phyloP scores from a whole-genome alignment of 2,113 vertebrate genomes.

The Sterna hirundo region DNA sequence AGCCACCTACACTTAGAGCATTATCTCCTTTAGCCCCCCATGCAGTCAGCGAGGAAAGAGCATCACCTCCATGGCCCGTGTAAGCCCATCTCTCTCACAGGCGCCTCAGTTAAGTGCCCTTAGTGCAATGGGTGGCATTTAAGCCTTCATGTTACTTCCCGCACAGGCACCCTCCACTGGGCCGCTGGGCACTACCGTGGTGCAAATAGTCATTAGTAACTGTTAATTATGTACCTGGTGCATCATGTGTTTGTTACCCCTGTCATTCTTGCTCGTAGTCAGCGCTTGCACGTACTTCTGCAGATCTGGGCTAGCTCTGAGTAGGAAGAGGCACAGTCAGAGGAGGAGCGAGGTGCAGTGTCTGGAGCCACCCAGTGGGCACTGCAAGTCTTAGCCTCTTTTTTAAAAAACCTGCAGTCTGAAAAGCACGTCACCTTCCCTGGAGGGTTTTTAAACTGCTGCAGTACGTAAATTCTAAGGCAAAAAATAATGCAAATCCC shows the following conservation, averaged over 20 bases:
- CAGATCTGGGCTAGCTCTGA: neutral
- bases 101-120: neutral
- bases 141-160: neutral
- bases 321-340: neutral
- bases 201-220: neutral
- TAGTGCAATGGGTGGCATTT: neutral
- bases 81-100: neutral
- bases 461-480: neutral
- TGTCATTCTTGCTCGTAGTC: neutral
- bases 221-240: neutral
- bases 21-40: neutral
- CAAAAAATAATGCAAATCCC: neutral
- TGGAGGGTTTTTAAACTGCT: neutral
- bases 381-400: neutral
- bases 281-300: neutral
- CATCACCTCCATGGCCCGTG: neutral
- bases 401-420: neutral
- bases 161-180: neutral
- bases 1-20: neutral
- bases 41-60: neutral
- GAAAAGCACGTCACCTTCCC: neutral
- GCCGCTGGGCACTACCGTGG: fast-evolving
- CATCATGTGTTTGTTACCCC: neutral
- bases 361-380: slow-evolving; percentile 43
- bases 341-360: neutral